Evolutionary conservation across 2,888 invertebrate species (phyloP).

Genomic region (Falcaria lacertinaria): DNA sequence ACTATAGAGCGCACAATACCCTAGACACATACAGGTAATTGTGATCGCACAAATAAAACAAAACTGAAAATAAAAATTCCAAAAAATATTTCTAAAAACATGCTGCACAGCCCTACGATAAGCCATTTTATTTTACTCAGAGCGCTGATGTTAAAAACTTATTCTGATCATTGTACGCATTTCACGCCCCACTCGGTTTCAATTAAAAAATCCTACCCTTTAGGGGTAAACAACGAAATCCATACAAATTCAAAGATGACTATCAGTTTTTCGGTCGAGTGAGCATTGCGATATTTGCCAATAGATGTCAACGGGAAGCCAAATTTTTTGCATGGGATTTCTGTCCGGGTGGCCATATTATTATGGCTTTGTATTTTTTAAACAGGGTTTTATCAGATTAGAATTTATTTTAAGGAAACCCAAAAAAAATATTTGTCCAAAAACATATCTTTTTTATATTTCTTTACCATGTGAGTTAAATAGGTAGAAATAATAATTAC

Average conservation of each 20-base stretch:
- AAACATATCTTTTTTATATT: too few species aligned
- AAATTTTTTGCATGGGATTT: slow-evolving; percentile 19
- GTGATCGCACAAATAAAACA: too few species aligned
- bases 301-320: slow-evolving; percentile 1
- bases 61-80: background rate
- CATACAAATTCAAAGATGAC: slow-evolving; percentile 13
- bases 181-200: slow-evolving; percentile 47
- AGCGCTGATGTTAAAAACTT: slow-evolving; percentile 35
- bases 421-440: too few species aligned
- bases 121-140: slow-evolving; percentile 8
- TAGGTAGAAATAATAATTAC: too few species aligned
- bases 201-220: slow-evolving; percentile 25
- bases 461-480: too few species aligned
- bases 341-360: slow-evolving; percentile 10
- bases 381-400: background rate
- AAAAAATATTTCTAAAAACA: background rate
- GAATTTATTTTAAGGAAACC: background rate
- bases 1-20: too few species aligned
- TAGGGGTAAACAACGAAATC: slow-evolving; percentile 23
- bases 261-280: slow-evolving; percentile 14
- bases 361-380: background rate
- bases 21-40: too few species aligned
- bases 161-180: slow-evolving; percentile 42
- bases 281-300: slow-evolving; percentile 17
- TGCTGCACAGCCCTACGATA: slow-evolving; percentile 27